Evolutionary conservation across 2,113 vertebrate species (phyloP).

Genomic region (cat (Felis catus)): DNA sequence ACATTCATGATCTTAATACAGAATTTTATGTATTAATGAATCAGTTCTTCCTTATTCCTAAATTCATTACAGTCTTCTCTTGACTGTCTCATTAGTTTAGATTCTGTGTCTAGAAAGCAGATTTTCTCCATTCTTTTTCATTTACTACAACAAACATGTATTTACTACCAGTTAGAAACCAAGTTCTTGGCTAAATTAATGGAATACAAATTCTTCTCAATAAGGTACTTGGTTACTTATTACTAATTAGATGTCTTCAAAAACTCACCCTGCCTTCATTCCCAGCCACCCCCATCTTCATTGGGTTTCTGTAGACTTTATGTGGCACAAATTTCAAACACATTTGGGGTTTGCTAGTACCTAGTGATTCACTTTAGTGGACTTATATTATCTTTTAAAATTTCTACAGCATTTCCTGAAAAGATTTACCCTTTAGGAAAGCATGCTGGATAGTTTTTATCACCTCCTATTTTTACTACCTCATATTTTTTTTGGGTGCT

Average conservation of each 20-base stretch:
- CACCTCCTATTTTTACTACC: not conserved
- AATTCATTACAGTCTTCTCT: not conserved
- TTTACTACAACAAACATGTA: not conserved
- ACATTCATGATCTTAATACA: not conserved
- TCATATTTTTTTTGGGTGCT: not conserved
- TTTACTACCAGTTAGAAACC: not conserved
- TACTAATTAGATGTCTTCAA: not conserved
- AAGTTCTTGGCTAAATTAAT: conserved; percentile 29
- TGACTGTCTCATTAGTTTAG: not conserved
- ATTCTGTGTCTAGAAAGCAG: not conserved
- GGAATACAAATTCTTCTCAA: conserved; percentile 4
- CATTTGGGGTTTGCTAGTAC: not conserved
- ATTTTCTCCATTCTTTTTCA: not conserved
- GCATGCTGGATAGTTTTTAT: not conserved
- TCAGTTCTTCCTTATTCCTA: not conserved
- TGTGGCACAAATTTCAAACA: not conserved
- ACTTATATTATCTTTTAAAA: not conserved
- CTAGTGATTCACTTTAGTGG: not conserved
- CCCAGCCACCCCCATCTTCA: not conserved
- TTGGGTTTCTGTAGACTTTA: not conserved
- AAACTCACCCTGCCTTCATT: too few relatives aligned
- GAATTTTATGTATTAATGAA: not conserved
- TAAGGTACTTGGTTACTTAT: not conserved
- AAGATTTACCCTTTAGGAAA: not conserved
- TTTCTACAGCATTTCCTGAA: not conserved